A percentile compares a stretch with the other conserved stretches of the same genome.
phyloP scores from a whole-genome alignment of 2,797 vertebrate species.

The Acanthornis magna region DNA sequence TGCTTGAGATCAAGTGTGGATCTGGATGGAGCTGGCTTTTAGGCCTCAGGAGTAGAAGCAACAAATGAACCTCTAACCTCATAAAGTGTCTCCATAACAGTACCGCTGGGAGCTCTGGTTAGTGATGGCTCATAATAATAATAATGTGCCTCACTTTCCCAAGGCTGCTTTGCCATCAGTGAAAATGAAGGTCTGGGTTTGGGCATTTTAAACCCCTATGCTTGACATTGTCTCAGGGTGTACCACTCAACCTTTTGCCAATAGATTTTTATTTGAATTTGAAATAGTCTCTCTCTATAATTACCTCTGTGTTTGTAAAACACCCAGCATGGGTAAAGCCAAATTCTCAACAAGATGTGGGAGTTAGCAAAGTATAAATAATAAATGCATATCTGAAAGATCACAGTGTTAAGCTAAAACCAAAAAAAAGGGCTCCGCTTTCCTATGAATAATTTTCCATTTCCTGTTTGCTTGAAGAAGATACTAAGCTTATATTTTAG shows the following conservation, averaged over 20 bases:
- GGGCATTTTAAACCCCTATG: not conserved
- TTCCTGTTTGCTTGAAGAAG: conserved; percentile 26
- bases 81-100: not conserved
- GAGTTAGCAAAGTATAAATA: conserved; percentile 23
- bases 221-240: not conserved
- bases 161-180: not conserved
- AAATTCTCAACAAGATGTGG: not conserved
- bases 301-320: conserved; percentile 8
- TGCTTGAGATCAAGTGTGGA: not conserved
- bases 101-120: not conserved
- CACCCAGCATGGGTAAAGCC: not conserved
- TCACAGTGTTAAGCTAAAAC: not conserved
- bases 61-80: not conserved
- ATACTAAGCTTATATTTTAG: conserved; percentile 37
- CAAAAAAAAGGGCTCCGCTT: not conserved
- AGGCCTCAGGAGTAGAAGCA: not conserved
- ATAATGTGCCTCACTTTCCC: not conserved
- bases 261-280: not conserved
- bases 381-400: conserved; percentile 11
- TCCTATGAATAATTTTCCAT: conserved; percentile 3
- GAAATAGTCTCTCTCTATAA: not conserved
- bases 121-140: not conserved
- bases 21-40: not conserved
- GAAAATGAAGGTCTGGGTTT: not conserved
- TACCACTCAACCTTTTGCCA: not conserved